Evolutionary conservation across 2,888 invertebrate species (phyloP).

Genomic region (Caenorhabditis uteleia): DNA sequence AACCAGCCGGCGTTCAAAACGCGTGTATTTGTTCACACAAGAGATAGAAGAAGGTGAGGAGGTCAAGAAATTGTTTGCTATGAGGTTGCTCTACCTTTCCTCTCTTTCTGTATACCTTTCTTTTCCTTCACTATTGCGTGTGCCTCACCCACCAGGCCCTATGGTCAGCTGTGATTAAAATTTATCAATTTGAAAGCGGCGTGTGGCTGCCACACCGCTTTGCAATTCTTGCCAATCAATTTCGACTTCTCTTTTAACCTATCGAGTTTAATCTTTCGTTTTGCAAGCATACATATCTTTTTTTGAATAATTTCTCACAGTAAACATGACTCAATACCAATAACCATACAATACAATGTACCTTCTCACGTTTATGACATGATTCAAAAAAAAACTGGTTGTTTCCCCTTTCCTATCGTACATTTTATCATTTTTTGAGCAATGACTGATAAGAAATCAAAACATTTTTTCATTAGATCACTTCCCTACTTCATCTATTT

Average conservation of each 20-base stretch:
- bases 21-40: too few relatives aligned
- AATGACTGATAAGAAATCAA: neutral
- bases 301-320: too few relatives aligned
- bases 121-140: neutral
- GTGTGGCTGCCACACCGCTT: slow-evolving; percentile 18
- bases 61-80: too few relatives aligned
- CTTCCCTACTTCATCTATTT: neutral
- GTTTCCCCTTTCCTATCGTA: neutral
- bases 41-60: too few relatives aligned
- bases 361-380: neutral
- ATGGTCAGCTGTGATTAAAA: slow-evolving; percentile 38
- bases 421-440: neutral
- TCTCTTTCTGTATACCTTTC: neutral
- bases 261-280: too few relatives aligned
- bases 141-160: too few relatives aligned
- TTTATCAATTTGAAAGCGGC: slow-evolving; percentile 27
- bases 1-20: too few relatives aligned
- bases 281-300: too few relatives aligned
- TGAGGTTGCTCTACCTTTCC: neutral
- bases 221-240: slow-evolving; percentile 1
- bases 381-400: neutral
- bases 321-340: neutral
- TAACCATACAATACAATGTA: neutral
- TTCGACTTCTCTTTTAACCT: too few relatives aligned
- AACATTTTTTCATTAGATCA: neutral